These are phyloP conservation scores for Drosophila subpulchrella DNA, from an alignment of 1,140 invertebrate species.

Conservation along the genomic window DNA sequence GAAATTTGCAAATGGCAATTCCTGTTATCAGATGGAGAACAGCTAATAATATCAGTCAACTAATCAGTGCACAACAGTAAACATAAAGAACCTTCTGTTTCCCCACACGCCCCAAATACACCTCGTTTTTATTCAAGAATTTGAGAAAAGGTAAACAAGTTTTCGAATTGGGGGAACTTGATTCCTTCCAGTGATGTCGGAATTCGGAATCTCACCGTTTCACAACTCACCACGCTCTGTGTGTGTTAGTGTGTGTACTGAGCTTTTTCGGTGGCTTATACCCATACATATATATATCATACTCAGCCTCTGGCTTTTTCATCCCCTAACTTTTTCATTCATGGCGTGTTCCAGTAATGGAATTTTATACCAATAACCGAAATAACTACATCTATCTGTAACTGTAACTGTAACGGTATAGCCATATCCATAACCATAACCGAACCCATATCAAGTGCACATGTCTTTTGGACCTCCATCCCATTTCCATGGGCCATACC, in stretches of 20 bases:
- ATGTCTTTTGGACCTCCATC: not conserved
- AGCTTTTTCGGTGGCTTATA: constrained; percentile 38
- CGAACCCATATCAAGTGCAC: not conserved
- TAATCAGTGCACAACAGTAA: not conserved
- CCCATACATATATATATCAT: not conserved
- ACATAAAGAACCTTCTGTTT: not conserved
- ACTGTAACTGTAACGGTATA: not conserved
- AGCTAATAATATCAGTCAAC: not conserved
- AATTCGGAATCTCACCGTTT: constrained; percentile 32
- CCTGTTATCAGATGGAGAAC: constrained; percentile 7
- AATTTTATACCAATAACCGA: constrained; percentile 67
- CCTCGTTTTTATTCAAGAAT: constrained; percentile 1
- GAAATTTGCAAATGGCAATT: constrained; percentile 19
- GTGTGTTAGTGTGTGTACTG: constrained; percentile 7
- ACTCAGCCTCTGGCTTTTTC: constrained; percentile 34
- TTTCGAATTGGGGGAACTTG: constrained; percentile 3
- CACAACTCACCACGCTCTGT: constrained; percentile 36
- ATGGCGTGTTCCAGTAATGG: constrained; percentile 76
- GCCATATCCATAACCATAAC: constrained; percentile 9
- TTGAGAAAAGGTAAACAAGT: constrained; percentile 22
- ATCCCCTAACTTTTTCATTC: constrained; percentile 79
- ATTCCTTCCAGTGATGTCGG: constrained; percentile 32
- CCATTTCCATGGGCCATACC: constrained; percentile 6
- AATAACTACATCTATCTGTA: constrained; percentile 33
- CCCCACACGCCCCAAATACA: too few relatives aligned